Evolutionary conservation across 2,888 invertebrate species (phyloP), one percentile per base, ranked within the genome.

Genomic region (Thymelicus acteon): DNA sequence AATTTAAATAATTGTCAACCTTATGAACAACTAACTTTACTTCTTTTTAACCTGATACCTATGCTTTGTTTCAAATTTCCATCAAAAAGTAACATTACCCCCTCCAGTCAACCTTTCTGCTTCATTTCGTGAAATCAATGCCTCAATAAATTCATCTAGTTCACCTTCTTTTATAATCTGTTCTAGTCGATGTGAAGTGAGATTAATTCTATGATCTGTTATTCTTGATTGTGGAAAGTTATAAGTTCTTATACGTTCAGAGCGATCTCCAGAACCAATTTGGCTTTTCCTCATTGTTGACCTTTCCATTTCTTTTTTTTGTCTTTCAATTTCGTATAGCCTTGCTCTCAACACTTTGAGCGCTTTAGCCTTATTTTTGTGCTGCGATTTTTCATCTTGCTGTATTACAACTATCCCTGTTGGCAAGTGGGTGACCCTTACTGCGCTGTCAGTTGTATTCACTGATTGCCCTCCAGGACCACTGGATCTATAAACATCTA

Each of bases 211-310:
- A n/a, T n/a, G n/a, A n/a, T n/a, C n/a, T n/a, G n/a, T n/a, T n/a
- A n/a, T n/a, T n/a, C n/a, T n/a, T n/a, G n/a, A n/a, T n/a, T 60
- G 60, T 31, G 60, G 60, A 60, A 60, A 60, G 31, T 60, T 60
- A 60, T 60, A 60, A 31, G 60, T 60, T 15, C 60, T 15, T 48
- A 60, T 60, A 60, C 60, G 60, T 31, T 60, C 24, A 8, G 60
- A 60, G 60, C 60, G 60, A 60, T 60, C 60, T 8, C 60, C 60
- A 12, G 60, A 60, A 60, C 60, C 60, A 12, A 60, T 31, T 60
- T 60, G 60, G 24, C 24, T 60, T 60, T 60, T 60, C 8, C 60
- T 15, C 37, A 31, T 24, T 60, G 19, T 7, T 7, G 60, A 10
- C 8, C 60, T 15, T 31, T 24, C 60, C 31, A 8, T 31, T 60